Evolutionary conservation across 2,113 vertebrate genomes (phyloP), one percentile per base, ranked within the genome.

Genomic region (Apistogramma diplotaenia): DNA sequence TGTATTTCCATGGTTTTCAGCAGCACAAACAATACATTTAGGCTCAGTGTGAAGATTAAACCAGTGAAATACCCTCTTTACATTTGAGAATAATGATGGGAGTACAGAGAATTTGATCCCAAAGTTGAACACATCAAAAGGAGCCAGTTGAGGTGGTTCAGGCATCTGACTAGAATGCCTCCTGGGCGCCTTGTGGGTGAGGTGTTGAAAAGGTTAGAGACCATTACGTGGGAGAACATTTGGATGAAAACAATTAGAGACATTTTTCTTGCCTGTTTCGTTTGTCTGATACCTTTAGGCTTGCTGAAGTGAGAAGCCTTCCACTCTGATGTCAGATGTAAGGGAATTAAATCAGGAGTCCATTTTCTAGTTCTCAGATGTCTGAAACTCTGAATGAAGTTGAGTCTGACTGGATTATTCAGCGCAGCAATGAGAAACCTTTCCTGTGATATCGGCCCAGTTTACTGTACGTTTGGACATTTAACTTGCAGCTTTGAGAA

Each of bases 281-380:
- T 85, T 62, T 76, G 18, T 33, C 8, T 9, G 29, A 78, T 49
- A 78, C 75, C 60, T 21, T 81, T 21, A 62, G 49, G 21, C 58
- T 19, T 3, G 37, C 58, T 65, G 40, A 60, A 87, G 33, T 35
- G 4, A 25, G 74, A 43, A 9, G 9, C 37, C 75, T 65, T 83
- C 40, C 23, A 49, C 33, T 78, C 15, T 0, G 13, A 35, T 27
- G 10, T 2, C 2, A 11, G 82, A 74, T 6, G 51, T 53, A 19
- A 8, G 43, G 27, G 19, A 76, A 90, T 89, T 59, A 13, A 85
- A 88, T 91, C 85, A 89, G 2, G 49, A 72, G 71, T 83, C 83
- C 83, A 90, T 90, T 87, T 29, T 78, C 61, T 58, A 8, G 73
- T 83, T 91, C 89, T 89, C 84, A 55, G 76, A 58, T 88, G 62